Evolutionary conservation across 2,797 vertebrate species (phyloP), one percentile per base, ranked within the genome.

Genomic region (Pogoniulus pusillus): DNA sequence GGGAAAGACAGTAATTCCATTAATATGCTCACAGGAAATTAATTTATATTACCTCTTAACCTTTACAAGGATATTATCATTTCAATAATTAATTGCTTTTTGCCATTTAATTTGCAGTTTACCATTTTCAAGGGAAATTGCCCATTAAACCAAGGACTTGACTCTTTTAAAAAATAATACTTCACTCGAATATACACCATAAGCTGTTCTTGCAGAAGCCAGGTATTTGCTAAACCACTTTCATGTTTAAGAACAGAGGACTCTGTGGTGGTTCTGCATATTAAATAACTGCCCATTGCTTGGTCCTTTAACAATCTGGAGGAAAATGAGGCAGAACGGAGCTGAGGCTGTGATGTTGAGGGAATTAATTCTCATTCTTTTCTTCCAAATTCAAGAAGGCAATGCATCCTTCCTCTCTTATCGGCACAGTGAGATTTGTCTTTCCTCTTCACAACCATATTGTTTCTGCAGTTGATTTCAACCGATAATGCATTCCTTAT

Each of bases 11-110:
- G 65, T 62, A 90, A 92, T 85, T 93, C 87, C 84, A 90, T 86
- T 95, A 94, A 91, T 94, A 35, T 66, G 81, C 58, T 96, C 91
- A 77, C 39, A 75, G 91, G 92, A 91, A 93, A 55, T 96, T 94
- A 88, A 92, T 92, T 96, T 96, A 85, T 93, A 96, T 90, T 82
- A 91, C 92, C 93, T 94, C 92, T 93, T 96, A 95, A 96, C 95
- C 71, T 92, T 95, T 97, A 91, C 86, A 94, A 94, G 68, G 71
- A 81, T 93, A 95, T 83, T 82, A 86, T 92, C 9, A 94, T 94
- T 96, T 94, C 62, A 94, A 93, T 79, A 96, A 96, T 94, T 94
- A 97, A 95, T 93, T 94, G 91, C 87, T 82, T 92, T 95, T 89
- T 77, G 73, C 89, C 69, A 75, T 93, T 94, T 95, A 95, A 94